Percentiles rank a stretch among this genome's conserved stretches.
These are phyloP conservation scores for Agrotis clavis DNA, from an alignment of 2,888 invertebrate species.

Conservation along the genomic window DNA sequence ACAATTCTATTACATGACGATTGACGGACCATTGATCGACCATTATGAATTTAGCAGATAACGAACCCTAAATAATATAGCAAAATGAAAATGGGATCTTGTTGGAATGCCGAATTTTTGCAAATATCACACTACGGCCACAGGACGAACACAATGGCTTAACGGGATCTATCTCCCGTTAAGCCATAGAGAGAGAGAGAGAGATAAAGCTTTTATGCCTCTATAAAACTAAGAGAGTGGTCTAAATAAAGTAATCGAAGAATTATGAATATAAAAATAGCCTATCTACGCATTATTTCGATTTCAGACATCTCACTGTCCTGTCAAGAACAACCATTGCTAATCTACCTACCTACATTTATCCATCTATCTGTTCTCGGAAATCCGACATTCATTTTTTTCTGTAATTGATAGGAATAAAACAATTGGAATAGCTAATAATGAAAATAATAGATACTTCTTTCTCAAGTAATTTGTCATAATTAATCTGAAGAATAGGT, in stretches of 20 bases:
- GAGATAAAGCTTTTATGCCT: background rate
- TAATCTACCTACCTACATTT: conserved; percentile 10
- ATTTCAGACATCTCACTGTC: conserved; percentile 14
- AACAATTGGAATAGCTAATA: conserved; percentile 26
- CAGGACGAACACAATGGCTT: too few species aligned
- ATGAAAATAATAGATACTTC: conserved; percentile 10
- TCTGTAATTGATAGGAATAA: background rate
- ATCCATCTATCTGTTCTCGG: conserved; percentile 4
- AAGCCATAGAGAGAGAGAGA: too few species aligned
- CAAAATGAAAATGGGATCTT: too few species aligned
- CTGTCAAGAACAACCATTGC: conserved; percentile 33
- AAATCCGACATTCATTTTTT: conserved; percentile 13
- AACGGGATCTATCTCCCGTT: too few species aligned
- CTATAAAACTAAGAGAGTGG: background rate
- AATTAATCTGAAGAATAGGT: background rate
- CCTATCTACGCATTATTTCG: conserved; percentile 8
- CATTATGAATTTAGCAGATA: too few species aligned
- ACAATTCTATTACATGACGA: too few species aligned
- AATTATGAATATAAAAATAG: conserved; percentile 23
- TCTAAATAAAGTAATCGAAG: conserved; percentile 4
- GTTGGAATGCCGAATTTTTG: too few species aligned
- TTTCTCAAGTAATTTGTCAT: conserved; percentile 3
- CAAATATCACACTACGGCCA: too few species aligned
- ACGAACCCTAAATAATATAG: too few species aligned
- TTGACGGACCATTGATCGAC: too few species aligned